phyloP scores from a whole-genome alignment of 2,113 vertebrate species.

The Actinemys pallida region DNA sequence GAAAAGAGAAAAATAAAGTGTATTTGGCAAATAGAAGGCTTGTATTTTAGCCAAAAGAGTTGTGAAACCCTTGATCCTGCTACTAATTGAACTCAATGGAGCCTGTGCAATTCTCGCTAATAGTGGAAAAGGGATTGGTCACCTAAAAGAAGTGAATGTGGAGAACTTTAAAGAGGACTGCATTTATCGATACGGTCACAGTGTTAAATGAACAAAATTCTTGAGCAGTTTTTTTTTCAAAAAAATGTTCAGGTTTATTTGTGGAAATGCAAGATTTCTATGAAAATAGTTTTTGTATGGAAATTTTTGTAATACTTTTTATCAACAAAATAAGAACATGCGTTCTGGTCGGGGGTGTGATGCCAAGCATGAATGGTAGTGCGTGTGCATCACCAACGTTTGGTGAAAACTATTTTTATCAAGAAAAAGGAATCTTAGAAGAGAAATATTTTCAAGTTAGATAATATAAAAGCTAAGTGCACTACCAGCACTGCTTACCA shows the following conservation, averaged over 20 bases:
- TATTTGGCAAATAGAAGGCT: conserved; percentile 56
- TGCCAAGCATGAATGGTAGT: conserved; percentile 88
- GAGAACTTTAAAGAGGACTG: conserved; percentile 81
- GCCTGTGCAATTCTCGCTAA: conserved; percentile 74
- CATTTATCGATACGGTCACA: conserved; percentile 84
- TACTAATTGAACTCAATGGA: conserved; percentile 73
- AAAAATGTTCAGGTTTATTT: conserved; percentile 94
- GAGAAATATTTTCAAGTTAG: conserved; percentile 98
- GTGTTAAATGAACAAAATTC: conserved; percentile 84
- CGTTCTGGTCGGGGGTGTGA: conserved; percentile 83
- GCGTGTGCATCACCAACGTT: conserved; percentile 89
- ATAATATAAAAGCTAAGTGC: conserved; percentile 85
- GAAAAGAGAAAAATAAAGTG: conserved; percentile 41
- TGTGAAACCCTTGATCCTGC: conserved; percentile 69
- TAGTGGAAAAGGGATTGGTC: conserved; percentile 67
- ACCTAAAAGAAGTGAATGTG: conserved; percentile 69
- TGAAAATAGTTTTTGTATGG: conserved; percentile 97
- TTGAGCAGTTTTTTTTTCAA: conserved; percentile 86
- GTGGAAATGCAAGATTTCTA: conserved; percentile 99
- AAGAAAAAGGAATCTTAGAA: conserved; percentile 94
- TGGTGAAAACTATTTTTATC: conserved; percentile 98
- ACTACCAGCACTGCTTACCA: conserved; percentile 89
- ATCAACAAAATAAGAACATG: conserved; percentile 90
- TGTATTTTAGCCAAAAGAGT: conserved; percentile 67
- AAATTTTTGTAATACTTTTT: conserved; percentile 99